A percentile compares a stretch with the other conserved stretches of the same genome.
Evolutionary conservation across 2,113 vertebrate genomes (phyloP).

Genomic region (Recurvirostra avosetta): DNA sequence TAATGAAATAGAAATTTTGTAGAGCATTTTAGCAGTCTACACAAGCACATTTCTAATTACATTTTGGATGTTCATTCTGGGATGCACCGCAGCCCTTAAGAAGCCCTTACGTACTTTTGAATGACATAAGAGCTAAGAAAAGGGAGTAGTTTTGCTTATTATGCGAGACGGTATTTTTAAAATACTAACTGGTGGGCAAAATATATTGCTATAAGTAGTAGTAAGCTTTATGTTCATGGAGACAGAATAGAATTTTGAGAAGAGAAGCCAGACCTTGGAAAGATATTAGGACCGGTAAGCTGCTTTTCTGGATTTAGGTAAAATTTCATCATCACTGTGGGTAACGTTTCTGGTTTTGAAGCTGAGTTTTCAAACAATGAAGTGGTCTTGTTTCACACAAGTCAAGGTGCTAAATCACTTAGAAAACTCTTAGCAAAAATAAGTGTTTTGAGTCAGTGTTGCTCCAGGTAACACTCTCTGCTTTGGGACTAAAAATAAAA

Average conservation of each 20-base stretch:
- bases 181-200: background rate
- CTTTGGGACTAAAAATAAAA: constrained; percentile 46
- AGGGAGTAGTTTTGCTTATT: background rate
- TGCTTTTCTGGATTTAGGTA: constrained; percentile 30
- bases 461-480: constrained; percentile 7
- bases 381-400: background rate
- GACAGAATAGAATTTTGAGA: background rate
- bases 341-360: constrained; percentile 30
- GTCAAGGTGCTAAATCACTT: constrained; percentile 23
- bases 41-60: background rate
- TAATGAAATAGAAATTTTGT: background rate
- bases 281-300: background rate
- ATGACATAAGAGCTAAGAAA: background rate
- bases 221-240: background rate
- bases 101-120: background rate
- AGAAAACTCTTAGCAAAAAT: constrained; percentile 29
- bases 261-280: background rate
- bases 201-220: background rate
- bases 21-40: background rate
- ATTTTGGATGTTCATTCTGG: background rate
- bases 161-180: background rate
- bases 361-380: constrained; percentile 14
- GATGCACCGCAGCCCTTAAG: background rate
- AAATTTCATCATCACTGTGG: background rate
- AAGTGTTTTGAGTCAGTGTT: constrained; percentile 6